A percentile compares a stretch with the other conserved stretches of the same genome.
Conservation (phyloP, 1,140 invertebrate genomes). For the Anoplophora glabripennis region DNA sequence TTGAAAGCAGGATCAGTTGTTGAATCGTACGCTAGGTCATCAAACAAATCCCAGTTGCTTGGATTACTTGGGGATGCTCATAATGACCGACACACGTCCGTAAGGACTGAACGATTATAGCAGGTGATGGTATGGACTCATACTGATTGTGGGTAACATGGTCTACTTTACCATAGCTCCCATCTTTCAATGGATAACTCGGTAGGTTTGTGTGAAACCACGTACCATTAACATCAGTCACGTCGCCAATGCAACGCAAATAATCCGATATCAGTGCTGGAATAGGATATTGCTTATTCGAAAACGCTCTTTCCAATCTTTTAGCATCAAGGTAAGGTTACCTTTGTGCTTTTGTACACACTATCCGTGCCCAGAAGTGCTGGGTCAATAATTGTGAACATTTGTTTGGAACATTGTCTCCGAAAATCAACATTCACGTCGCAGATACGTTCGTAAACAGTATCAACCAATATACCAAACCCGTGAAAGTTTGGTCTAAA, state of each 20-base stretch:
- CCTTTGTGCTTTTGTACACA: neutral
- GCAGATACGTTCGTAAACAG: too few species aligned
- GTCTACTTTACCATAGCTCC: neutral
- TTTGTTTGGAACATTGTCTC: too few species aligned
- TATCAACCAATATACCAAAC: too few species aligned
- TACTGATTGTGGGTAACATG: neutral
- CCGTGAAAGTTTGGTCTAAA: too few species aligned
- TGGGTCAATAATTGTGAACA: too few species aligned
- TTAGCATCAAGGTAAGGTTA: neutral
- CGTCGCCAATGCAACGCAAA: neutral
- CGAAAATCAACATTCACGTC: too few species aligned
- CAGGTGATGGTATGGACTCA: slow-evolving; percentile 6
- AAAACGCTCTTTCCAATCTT: neutral
- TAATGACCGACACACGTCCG: too few species aligned
- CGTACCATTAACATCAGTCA: neutral
- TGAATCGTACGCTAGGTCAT: too few species aligned
- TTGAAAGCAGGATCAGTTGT: too few species aligned
- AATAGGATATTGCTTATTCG: neutral
- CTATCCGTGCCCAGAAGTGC: neutral
- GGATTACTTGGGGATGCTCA: too few species aligned
- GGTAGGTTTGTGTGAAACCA: neutral
- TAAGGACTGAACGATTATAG: too few species aligned
- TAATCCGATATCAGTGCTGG: neutral
- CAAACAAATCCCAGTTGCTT: too few species aligned
- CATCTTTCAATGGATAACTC: neutral